Percentiles rank a stretch among this genome's conserved stretches.
Conservation (phyloP, 2,888 invertebrate species). For the Lasioglossum figueresi region DNA sequence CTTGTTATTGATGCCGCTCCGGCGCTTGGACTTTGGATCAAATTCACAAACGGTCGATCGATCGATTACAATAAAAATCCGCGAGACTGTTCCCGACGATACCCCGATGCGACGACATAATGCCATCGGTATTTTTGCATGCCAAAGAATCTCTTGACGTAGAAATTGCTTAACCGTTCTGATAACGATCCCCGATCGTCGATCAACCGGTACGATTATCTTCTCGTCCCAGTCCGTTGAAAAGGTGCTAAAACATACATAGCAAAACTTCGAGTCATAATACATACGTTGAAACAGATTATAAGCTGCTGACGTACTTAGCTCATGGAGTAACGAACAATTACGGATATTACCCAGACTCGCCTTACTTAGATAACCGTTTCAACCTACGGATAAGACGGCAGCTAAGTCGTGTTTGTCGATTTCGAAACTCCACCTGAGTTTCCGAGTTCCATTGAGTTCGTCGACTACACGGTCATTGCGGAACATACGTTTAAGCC, state of each 20-base stretch:
- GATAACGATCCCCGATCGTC: neutral
- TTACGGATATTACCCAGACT: neutral
- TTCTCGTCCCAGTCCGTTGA: neutral
- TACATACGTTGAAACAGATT: neutral
- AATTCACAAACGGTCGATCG: neutral
- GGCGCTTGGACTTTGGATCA: neutral
- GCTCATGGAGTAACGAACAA: neutral
- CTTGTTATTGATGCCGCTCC: neutral
- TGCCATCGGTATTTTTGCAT: neutral
- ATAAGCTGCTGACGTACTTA: neutral
- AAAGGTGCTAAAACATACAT: neutral
- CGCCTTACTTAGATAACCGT: neutral
- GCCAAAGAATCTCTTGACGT: neutral
- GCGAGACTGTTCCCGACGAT: neutral
- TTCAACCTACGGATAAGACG: neutral
- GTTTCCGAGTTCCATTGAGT: neutral
- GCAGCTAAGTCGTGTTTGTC: neutral
- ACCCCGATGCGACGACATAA: neutral
- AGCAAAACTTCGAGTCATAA: neutral
- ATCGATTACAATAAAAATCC: conserved; percentile 11
- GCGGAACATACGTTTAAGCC: neutral
- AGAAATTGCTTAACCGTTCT: neutral
- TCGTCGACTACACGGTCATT: neutral
- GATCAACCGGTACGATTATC: neutral
- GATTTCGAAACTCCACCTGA: neutral